A percentile compares a stretch with the other conserved stretches of the same genome.
Evolutionary conservation across 2,797 vertebrate species (phyloP).

Genomic region (Lateolabrax maculatus): DNA sequence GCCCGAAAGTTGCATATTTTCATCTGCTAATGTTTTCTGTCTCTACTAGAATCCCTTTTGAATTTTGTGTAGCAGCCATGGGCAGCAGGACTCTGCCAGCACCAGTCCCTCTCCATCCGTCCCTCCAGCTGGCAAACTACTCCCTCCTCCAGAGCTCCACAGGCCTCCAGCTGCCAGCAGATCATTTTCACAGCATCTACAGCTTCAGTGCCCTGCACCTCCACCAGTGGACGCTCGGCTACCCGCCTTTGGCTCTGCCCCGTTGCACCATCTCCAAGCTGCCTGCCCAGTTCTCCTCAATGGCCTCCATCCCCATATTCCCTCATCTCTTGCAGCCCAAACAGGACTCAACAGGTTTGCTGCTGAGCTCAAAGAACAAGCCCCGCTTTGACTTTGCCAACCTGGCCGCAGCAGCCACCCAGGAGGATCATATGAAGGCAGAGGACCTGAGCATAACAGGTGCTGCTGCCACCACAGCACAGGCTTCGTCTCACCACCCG

Average conservation of each 20-base stretch:
- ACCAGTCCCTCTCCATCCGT: slow-evolving; percentile 95
- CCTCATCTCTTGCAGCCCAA: slow-evolving; percentile 93
- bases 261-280: slow-evolving; percentile 95
- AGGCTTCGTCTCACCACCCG: slow-evolving; percentile 63
- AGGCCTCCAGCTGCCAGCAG: slow-evolving; percentile 92
- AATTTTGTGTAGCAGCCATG: slow-evolving; percentile 82
- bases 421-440: slow-evolving; percentile 93
- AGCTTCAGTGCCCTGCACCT: slow-evolving; percentile 97
- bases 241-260: slow-evolving; percentile 92
- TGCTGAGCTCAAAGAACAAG: slow-evolving; percentile 88
- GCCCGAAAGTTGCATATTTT: slow-evolving; percentile 1
- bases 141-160: slow-evolving; percentile 95
- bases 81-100: slow-evolving; percentile 97
- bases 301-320: slow-evolving; percentile 91
- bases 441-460: slow-evolving; percentile 89
- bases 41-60: slow-evolving; percentile 34
- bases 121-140: slow-evolving; percentile 95
- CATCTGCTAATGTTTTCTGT: slow-evolving; percentile 35
- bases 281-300: slow-evolving; percentile 90
- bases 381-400: slow-evolving; percentile 99
- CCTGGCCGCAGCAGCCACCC: slow-evolving; percentile 94
- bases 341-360: slow-evolving; percentile 57
- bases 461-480: neutral
- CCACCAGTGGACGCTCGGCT: slow-evolving; percentile 98
- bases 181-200: slow-evolving; percentile 93